phyloP scores from a whole-genome alignment of 2,113 vertebrate species.

The Oxygymnocypris stewartii region DNA sequence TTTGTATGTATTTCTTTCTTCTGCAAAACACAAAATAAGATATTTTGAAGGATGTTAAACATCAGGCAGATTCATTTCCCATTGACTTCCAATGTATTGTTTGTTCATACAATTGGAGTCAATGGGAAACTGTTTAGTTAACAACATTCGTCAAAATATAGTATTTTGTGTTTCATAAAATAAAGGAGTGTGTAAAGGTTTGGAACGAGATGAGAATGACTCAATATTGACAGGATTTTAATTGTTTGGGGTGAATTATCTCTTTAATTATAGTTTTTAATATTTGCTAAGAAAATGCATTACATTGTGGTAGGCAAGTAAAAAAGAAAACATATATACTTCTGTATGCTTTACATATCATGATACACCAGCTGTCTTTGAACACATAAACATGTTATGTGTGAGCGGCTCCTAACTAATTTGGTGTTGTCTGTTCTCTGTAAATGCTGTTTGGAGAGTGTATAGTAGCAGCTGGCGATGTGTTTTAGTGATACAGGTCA shows the following conservation, averaged over 20 bases:
- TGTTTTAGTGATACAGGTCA: neutral
- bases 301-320: neutral
- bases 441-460: neutral
- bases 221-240: too few relatives aligned
- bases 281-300: too few relatives aligned
- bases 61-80: too few relatives aligned
- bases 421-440: neutral
- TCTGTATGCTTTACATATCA: neutral
- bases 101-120: neutral
- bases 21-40: too few relatives aligned
- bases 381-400: neutral
- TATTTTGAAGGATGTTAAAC: too few relatives aligned
- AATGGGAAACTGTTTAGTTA: neutral
- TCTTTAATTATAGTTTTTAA: too few relatives aligned
- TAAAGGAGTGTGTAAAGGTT: neutral
- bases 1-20: too few relatives aligned
- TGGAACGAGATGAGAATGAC: neutral
- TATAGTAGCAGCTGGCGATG: neutral
- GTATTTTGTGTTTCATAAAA: neutral
- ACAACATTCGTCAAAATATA: neutral
- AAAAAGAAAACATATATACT: neutral
- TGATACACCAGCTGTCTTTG: neutral
- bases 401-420: neutral
- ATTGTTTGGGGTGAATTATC: too few relatives aligned
- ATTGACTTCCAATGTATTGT: too few relatives aligned